phyloP scores from a whole-genome alignment of 2,113 vertebrate genomes.

The Willisornis vidua region DNA sequence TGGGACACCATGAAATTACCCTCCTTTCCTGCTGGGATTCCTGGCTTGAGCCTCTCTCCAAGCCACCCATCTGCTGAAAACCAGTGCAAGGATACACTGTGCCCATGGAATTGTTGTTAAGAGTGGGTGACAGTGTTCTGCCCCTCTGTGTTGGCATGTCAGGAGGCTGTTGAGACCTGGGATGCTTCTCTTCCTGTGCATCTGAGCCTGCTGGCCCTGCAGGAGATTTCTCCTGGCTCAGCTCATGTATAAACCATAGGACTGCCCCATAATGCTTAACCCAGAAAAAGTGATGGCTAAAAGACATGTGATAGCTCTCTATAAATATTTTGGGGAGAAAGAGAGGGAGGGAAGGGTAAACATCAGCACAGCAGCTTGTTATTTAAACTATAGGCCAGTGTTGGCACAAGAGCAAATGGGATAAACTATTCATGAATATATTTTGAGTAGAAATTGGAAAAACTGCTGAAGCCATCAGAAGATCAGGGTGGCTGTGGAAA shows the following conservation, averaged over 20 bases:
- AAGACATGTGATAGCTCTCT: neutral
- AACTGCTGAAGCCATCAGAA: constrained; percentile 15
- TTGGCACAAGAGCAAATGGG: constrained; percentile 1
- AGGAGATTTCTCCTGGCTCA: neutral
- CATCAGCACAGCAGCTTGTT: neutral
- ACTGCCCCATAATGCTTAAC: neutral
- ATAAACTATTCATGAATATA: constrained; percentile 18
- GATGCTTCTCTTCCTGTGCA: neutral
- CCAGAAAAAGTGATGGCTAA: neutral
- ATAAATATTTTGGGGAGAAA: neutral
- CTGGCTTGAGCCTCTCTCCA: neutral
- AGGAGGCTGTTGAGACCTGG: neutral
- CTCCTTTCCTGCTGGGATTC: neutral
- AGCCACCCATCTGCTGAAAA: neutral
- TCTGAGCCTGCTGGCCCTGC: neutral
- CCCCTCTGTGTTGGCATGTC: neutral
- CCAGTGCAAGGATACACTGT: fast-evolving
- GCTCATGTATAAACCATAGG: neutral
- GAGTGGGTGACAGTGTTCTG: neutral
- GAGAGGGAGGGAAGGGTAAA: neutral
- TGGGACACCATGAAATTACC: neutral
- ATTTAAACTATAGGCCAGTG: neutral
- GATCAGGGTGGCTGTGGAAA: neutral
- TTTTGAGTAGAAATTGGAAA: constrained; percentile 17
- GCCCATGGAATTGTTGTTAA: neutral